phyloP scores from a whole-genome alignment of 1,140 invertebrate species.

The Drosophila littoralis region DNA sequence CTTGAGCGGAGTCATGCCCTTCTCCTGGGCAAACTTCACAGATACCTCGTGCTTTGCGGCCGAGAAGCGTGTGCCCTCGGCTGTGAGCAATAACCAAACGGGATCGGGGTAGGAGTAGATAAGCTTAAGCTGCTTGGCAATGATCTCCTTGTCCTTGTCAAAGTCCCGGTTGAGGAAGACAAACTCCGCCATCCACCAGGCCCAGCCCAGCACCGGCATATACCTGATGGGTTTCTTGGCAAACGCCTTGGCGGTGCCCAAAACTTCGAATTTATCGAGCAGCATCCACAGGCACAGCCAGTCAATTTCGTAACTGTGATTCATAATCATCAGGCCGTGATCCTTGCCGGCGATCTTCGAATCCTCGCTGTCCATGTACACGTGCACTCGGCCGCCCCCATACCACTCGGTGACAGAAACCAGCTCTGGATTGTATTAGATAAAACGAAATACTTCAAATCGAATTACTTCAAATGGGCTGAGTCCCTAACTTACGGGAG shows the following conservation, averaged over 20 bases:
- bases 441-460: too few relatives aligned
- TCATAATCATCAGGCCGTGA: constrained; percentile 95
- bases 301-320: constrained; percentile 97
- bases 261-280: constrained; percentile 89
- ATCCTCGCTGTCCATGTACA: constrained; percentile 92
- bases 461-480: too few relatives aligned
- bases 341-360: constrained; percentile 93
- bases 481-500: constrained; percentile 90
- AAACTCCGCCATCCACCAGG: constrained; percentile 96
- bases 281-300: constrained; percentile 96
- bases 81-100: constrained; percentile 94
- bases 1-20: constrained; percentile 93
- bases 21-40: constrained; percentile 93
- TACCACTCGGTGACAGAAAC: constrained; percentile 97
- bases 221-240: constrained; percentile 96
- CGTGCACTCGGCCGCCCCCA: constrained; percentile 89
- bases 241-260: constrained; percentile 97
- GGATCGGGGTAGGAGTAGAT: constrained; percentile 94
- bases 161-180: constrained; percentile 96
- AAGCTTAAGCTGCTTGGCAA: constrained; percentile 91
- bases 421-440: constrained; percentile 88
- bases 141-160: constrained; percentile 94
- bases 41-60: constrained; percentile 94
- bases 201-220: constrained; percentile 96
- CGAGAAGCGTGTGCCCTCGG: constrained; percentile 97